Evolutionary conservation across 2,797 vertebrate genomes (phyloP).

Genomic region (Pygocentrus nattereri): DNA sequence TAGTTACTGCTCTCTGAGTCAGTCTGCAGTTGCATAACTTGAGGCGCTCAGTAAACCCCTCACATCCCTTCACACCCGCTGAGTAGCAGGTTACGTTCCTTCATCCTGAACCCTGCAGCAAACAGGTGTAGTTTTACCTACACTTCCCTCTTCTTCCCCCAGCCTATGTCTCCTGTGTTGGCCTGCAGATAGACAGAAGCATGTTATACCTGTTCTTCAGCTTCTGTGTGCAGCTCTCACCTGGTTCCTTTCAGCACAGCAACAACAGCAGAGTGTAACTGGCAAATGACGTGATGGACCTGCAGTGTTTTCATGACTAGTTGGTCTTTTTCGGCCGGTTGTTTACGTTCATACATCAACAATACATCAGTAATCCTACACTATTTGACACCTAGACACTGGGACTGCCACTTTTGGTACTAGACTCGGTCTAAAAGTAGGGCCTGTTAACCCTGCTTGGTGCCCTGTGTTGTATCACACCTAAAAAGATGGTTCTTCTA

Average conservation of each 20-base stretch:
- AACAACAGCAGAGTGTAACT: not conserved
- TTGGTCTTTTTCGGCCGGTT: not conserved
- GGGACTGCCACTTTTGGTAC: not conserved
- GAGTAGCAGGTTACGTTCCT: not conserved
- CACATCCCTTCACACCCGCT: not conserved
- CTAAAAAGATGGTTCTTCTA: too few relatives aligned
- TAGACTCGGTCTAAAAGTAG: too few relatives aligned
- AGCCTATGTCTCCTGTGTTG: not conserved
- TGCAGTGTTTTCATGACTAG: not conserved
- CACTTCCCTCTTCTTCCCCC: not conserved
- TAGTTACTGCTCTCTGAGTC: not conserved
- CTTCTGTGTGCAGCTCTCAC: not conserved
- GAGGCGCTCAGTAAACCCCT: not conserved
- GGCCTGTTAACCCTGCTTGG: too few relatives aligned
- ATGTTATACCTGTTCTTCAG: constrained; percentile 12
- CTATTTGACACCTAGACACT: not conserved
- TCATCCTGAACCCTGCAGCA: not conserved
- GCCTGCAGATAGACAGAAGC: not conserved
- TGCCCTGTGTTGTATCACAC: too few relatives aligned
- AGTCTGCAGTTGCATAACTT: not conserved
- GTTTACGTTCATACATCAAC: not conserved
- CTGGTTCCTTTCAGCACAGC: not conserved
- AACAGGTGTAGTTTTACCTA: constrained; percentile 23
- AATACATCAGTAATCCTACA: not conserved
- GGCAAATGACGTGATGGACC: not conserved